phyloP scores from a whole-genome alignment of 37 sponge, comb jelly and placozoan genomes.

The Tethya wilhelma region DNA sequence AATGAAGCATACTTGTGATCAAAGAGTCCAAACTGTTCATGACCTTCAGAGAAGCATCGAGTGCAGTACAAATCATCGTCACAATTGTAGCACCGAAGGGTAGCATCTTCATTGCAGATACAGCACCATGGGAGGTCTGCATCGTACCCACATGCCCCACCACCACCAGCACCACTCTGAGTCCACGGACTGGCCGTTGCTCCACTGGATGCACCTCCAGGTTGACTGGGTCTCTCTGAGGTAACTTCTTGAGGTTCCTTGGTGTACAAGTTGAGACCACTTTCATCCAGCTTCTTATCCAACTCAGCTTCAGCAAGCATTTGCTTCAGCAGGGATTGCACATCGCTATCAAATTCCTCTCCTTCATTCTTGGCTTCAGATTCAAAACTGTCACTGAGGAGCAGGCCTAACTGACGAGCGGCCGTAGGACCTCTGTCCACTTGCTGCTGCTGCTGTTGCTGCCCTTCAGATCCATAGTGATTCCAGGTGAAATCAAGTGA shows the following conservation, averaged over 20 bases:
- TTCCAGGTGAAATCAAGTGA: constrained; percentile 48
- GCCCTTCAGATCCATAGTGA: constrained; percentile 31
- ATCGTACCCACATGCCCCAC: constrained; percentile 21
- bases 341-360: constrained; percentile 44
- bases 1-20: constrained; percentile 71
- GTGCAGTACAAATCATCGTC: constrained; percentile 92
- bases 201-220: background rate
- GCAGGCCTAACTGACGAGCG: constrained; percentile 3
- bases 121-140: constrained; percentile 97
- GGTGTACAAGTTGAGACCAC: constrained; percentile 28
- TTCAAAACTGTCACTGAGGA: background rate
- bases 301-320: constrained; percentile 68
- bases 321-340: constrained; percentile 61
- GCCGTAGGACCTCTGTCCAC: background rate
- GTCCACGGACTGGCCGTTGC: background rate
- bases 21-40: constrained; percentile 83
- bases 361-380: background rate
- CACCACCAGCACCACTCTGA: background rate
- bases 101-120: constrained; percentile 92
- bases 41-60: constrained; percentile 90
- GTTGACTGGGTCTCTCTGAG: background rate
- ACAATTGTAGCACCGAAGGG: constrained; percentile 85
- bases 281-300: constrained; percentile 63
- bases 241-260: background rate
- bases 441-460: background rate